phyloP scores from a whole-genome alignment of 2,797 vertebrate species.

The Iguana delicatissima region DNA sequence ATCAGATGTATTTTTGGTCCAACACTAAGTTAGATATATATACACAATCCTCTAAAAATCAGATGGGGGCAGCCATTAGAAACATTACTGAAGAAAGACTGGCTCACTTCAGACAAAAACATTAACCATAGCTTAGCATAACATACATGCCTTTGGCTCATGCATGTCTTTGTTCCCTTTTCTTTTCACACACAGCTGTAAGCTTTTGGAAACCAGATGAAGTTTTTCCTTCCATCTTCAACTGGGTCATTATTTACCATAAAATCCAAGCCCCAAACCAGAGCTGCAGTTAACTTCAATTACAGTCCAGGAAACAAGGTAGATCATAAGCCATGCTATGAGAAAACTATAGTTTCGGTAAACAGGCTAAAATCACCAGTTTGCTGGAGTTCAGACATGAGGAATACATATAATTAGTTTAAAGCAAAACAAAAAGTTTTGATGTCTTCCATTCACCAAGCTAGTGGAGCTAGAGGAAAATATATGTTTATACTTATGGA shows the following conservation, averaged over 20 bases:
- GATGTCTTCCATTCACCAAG: background rate
- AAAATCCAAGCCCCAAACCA: background rate
- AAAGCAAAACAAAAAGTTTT: background rate
- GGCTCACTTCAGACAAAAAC: background rate
- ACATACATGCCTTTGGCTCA: background rate
- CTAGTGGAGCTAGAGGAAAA: background rate
- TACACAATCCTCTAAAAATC: background rate
- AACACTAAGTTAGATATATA: background rate
- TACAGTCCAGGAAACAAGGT: background rate
- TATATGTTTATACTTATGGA: too few species aligned
- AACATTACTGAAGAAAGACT: background rate
- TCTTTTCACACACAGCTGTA: background rate
- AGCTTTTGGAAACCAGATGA: background rate
- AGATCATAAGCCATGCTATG: background rate
- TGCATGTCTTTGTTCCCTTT: too few species aligned
- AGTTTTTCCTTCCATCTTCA: background rate
- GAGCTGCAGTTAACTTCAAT: background rate
- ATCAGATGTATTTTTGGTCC: background rate
- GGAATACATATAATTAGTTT: background rate
- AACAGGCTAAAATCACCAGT: background rate
- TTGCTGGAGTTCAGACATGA: background rate
- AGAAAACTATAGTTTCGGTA: background rate
- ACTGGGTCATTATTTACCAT: background rate
- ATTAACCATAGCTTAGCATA: background rate
- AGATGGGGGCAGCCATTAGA: background rate